Evolutionary conservation across 1,140 invertebrate genomes (phyloP), one percentile per base, ranked within the genome.

Genomic region (Ctenoplectra terminalis): DNA sequence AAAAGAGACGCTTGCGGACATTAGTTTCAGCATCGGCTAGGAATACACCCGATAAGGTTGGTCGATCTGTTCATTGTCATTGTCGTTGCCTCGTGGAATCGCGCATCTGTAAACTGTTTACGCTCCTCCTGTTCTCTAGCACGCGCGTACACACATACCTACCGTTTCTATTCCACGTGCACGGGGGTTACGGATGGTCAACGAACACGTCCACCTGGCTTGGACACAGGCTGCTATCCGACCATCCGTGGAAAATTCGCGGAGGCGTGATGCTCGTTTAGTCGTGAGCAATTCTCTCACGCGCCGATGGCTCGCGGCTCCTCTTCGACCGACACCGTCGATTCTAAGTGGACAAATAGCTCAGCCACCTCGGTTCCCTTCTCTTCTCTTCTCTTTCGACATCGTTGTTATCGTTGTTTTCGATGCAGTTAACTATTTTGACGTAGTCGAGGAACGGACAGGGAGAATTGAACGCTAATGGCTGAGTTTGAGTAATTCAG

Each of bases 251-350:
- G 78, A 86, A 87, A 86, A 87, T 87, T 87, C 81, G 84, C 58
- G 71, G 81, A 83, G 85, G 84, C 80, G 75, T 76, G 84, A 83
- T 83, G 77, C 77, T 83, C 81, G 61, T 31, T 64, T 80, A 76
- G 76, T 87, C 84, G 84, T 86, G 81, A 87, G 66, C 84, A 64
- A 87, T 86, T 86, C 75, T 23, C 64, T 86, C 37, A 83, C 84
- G 81, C 84, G 64, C 81, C 70, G 70, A 64, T 83, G 7, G 66
- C 5, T 31, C 56, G 58, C 54, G 52, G 61, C 67, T 75, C 84
- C 81, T 83, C 66, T 79, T 86, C 58, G 61, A 17, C 63, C 58
- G 20, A 67, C 48, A 71, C 75, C 79, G 78, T 26, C 72, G 79
- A 86, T 85, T 82, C 69, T 73, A 82, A 71, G 64, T 60, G 63